These are phyloP conservation scores for Otis tarda DNA, from an alignment of 2,113 vertebrate species.

Conservation along the genomic window DNA sequence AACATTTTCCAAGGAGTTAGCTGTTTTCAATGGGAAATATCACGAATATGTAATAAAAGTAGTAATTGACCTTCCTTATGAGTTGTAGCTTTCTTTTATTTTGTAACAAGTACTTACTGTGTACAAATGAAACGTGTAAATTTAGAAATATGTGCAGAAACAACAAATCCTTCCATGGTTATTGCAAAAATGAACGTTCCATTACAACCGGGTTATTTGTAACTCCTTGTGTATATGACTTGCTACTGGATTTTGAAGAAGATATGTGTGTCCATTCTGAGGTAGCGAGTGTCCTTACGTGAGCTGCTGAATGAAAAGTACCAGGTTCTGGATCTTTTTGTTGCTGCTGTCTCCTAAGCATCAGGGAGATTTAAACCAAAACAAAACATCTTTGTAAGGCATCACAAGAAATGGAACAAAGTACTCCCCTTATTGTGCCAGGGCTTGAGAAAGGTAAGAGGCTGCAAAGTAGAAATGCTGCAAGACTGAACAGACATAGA, in stretches of 20 bases:
- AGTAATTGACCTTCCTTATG: neutral
- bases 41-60: neutral
- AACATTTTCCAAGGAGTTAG: conserved; percentile 3
- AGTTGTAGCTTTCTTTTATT: neutral
- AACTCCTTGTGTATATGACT: neutral
- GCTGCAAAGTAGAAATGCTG: neutral
- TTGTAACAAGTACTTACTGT: neutral
- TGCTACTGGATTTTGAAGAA: neutral
- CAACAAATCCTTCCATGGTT: neutral
- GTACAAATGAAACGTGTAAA: neutral
- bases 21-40: neutral
- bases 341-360: neutral
- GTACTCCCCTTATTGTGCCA: neutral
- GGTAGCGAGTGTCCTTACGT: neutral
- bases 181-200: neutral
- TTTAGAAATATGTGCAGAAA: neutral
- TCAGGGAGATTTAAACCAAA: neutral
- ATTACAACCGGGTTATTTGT: neutral
- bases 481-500: neutral
- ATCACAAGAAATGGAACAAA: neutral
- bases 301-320: neutral
- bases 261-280: neutral
- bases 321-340: neutral
- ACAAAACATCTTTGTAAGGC: neutral
- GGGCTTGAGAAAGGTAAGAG: neutral